Evolutionary conservation across 2,797 vertebrate species (phyloP), one percentile per base, ranked within the genome.

Genomic region (Hypotaenidia okinawae): DNA sequence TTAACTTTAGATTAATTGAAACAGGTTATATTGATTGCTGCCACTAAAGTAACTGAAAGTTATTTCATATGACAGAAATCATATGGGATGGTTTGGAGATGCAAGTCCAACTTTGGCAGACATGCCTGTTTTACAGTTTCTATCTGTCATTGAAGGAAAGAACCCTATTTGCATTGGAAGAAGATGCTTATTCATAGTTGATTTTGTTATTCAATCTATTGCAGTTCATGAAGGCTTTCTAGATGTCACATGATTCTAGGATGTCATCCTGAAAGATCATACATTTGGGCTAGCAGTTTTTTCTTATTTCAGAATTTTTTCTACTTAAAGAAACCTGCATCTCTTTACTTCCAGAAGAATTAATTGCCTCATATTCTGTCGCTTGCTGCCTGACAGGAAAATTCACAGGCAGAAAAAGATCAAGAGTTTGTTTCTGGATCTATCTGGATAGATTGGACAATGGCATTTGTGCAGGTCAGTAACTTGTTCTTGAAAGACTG

Each of bases 1-100:
- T 90, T 90, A 73, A 15, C 27, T 66, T 79, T 51, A 67, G 22
- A 70, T 63, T 95, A 93, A 92, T 93, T 91, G 82, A 90, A 94
- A 76, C 14, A 13, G 62, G n/a, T 62, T 35, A 5, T 59, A 75
- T 67, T 84, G 59, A 86, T 82, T 91, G 52, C 63, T 84, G 25
- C 47, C 21, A 15, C 43, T 79, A 37, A 70, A 77, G 68, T 49
- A 82, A 47, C 4, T 63, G 57, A 52, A 82, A 81, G 55, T 57
- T 81, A 33, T 70, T 91, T 95, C 32, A 8, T 41, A 67, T 49
- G 61, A 19, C 35, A 77, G 35, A 83, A 91, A 43, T 73, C 39
- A 79, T 84, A 88, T 51, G 28, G 8, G 10, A 35, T 76, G 24
- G 9, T 68, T 82, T 90, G 86, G 43, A 82, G 45, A 62, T 19